A percentile compares a stretch with the other conserved stretches of the same genome.
phyloP scores from a whole-genome alignment of 2,797 vertebrate genomes.

The Halcyon smyrnensis region DNA sequence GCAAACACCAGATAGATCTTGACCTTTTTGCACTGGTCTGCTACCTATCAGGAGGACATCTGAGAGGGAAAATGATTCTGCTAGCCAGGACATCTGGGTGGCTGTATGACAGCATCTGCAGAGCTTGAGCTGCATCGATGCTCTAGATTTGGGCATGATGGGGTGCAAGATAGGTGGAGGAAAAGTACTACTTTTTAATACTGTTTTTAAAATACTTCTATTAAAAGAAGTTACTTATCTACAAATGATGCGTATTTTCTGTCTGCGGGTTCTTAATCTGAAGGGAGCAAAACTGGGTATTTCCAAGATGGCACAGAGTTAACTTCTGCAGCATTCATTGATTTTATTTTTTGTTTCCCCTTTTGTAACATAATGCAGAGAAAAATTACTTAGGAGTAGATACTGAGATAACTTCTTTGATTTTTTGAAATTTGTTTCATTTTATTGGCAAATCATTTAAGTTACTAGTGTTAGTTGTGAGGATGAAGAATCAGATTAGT shows the following conservation, averaged over 20 bases:
- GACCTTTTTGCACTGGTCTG: not conserved
- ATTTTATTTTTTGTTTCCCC: conserved; percentile 33
- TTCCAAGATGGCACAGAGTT: not conserved
- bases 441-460: conserved; percentile 66
- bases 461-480: conserved; percentile 42
- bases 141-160: rapidly evolving
- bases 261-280: not conserved
- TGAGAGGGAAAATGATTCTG: not conserved
- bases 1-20: not conserved
- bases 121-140: not conserved
- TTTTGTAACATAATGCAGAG: conserved; percentile 33
- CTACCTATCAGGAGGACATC: not conserved
- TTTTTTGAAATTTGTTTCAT: not conserved
- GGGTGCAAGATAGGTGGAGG: not conserved
- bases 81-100: not conserved
- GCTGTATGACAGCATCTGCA: not conserved
- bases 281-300: not conserved
- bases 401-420: conserved; percentile 39
- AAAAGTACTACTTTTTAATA: not conserved
- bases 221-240: not conserved
- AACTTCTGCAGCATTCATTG: not conserved
- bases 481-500: conserved; percentile 38
- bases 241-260: not conserved
- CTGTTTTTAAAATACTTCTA: not conserved
- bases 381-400: conserved; percentile 45